phyloP scores from a whole-genome alignment of 2,113 vertebrate genomes.

The Hyla sarda region DNA sequence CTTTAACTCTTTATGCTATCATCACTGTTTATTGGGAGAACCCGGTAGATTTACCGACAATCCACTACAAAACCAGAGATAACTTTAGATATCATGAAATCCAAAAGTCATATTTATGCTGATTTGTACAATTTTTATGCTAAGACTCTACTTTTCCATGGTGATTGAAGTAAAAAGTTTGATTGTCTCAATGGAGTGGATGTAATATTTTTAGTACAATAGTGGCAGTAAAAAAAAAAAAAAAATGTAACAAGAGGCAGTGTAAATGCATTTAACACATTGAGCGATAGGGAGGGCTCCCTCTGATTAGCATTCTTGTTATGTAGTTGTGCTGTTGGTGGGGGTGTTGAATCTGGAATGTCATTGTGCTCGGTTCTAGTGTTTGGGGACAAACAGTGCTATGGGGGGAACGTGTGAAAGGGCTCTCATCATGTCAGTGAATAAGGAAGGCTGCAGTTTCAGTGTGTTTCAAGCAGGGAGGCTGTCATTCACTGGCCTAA shows the following conservation, averaged over 20 bases:
- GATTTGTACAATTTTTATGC: not conserved
- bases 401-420: conserved; percentile 85
- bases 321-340: conserved; percentile 74
- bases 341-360: conserved; percentile 80
- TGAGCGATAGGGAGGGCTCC: conserved; percentile 66
- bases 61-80: not conserved
- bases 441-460: conserved; percentile 83
- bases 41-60: not conserved
- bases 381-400: conserved; percentile 91
- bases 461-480: conserved; percentile 80
- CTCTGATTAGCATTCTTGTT: conserved; percentile 80
- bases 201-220: conserved; percentile 63
- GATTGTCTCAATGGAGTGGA: conserved; percentile 63
- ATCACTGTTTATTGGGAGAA: too few species aligned
- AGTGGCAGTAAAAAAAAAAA: conserved; percentile 64
- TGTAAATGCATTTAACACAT: conserved; percentile 74
- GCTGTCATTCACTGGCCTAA: conserved; percentile 81
- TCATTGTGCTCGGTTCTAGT: conserved; percentile 82
- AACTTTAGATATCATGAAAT: not conserved
- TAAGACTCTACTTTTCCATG: not conserved
- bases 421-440: conserved; percentile 80
- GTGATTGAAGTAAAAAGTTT: conserved; percentile 34
- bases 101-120: too few species aligned
- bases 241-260: conserved; percentile 57
- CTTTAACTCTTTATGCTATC: too few species aligned